These are phyloP conservation scores for Cataglyphis hispanica DNA, from an alignment of 1,140 invertebrate species.

Conservation along the genomic window DNA sequence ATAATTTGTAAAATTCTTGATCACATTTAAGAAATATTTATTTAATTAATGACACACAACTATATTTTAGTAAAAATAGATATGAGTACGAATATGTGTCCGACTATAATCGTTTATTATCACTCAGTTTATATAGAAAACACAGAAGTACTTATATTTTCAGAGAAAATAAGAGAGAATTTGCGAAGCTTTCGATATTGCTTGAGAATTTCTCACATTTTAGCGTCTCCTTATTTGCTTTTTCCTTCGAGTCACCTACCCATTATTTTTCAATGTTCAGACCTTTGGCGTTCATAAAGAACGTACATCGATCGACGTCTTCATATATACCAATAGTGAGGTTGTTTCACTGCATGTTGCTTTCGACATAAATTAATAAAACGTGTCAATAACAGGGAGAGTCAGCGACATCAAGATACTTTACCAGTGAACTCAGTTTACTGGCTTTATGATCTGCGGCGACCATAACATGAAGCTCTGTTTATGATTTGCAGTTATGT, in stretches of 20 bases:
- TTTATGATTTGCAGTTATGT: background rate
- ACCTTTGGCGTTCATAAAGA: constrained; percentile 7
- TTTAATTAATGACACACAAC: background rate
- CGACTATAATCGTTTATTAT: background rate
- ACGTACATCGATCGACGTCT: constrained; percentile 23
- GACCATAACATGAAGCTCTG: background rate
- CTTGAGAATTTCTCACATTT: background rate
- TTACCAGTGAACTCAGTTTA: background rate
- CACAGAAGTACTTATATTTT: background rate
- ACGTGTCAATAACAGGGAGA: constrained; percentile 25
- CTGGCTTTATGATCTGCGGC: background rate
- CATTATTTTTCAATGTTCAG: constrained; percentile 22
- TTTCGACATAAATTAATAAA: constrained; percentile 49
- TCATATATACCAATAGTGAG: background rate
- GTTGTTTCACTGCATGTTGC: constrained; percentile 11
- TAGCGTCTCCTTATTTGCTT: background rate
- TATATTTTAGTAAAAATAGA: background rate
- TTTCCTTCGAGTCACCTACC: background rate
- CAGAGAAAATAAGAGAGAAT: background rate
- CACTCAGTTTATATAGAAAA: background rate
- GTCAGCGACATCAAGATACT: background rate
- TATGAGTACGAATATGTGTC: too few species aligned
- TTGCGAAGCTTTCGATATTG: background rate
- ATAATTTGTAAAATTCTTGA: background rate
- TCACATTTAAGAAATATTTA: background rate